Evolutionary conservation across 2,888 invertebrate species (phyloP).

Genomic region (Eulithis prunata): DNA sequence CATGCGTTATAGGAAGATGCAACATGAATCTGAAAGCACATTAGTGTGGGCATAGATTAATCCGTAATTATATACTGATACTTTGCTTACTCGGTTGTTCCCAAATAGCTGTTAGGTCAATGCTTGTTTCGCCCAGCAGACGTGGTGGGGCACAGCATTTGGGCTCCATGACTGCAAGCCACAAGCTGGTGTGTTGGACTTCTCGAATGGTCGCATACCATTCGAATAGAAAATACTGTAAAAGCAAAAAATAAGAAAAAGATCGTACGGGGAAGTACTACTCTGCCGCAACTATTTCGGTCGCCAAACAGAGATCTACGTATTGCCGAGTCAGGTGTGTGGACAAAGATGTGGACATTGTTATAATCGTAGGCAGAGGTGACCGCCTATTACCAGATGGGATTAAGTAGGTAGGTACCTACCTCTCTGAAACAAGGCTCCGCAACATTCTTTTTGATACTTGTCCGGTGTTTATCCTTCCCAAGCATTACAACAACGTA

Average conservation of each 20-base stretch:
- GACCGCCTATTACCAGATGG: neutral
- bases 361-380: no score
- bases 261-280: no score
- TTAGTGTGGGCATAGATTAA: no score
- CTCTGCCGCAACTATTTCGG: no score
- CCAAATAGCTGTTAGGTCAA: constrained; percentile 90
- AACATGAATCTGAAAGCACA: no score
- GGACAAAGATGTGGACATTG: no score
- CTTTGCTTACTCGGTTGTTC: constrained; percentile 84
- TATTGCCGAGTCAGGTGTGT: no score
- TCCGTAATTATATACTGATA: neutral
- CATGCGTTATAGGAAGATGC: no score
- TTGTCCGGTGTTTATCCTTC: constrained; percentile 85
- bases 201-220: constrained; percentile 82
- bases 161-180: constrained; percentile 84
- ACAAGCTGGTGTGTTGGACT: constrained; percentile 83
- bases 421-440: constrained; percentile 89
- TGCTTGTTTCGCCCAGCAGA: constrained; percentile 84
- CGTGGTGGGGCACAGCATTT: constrained; percentile 76
- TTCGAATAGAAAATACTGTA: constrained; percentile 89
- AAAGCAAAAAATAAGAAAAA: constrained; percentile 27
- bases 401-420: constrained; percentile 19
- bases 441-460: constrained; percentile 82
- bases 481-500: constrained; percentile 86
- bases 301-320: no score